Evolutionary conservation across 2,888 invertebrate genomes (phyloP).

Genomic region (Platerodrilus igneus): DNA sequence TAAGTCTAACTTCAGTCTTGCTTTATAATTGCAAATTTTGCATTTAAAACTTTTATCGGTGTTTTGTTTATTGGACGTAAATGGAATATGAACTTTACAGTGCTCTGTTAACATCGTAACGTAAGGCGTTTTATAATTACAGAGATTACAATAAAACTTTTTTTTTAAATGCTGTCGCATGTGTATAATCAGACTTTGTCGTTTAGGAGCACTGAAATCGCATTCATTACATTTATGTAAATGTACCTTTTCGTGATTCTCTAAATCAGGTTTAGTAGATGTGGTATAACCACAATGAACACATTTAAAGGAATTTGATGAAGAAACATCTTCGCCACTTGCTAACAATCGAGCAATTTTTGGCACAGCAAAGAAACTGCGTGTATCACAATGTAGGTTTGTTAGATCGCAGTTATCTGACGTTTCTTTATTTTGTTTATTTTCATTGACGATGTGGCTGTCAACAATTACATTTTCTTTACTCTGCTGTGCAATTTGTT

Average conservation of each 20-base stretch:
- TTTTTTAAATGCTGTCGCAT: conserved; percentile 12
- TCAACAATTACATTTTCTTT: too few species aligned
- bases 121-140: too few species aligned
- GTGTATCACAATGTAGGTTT: conserved; percentile 16
- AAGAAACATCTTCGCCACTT: not conserved
- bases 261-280: too few species aligned
- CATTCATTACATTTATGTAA: too few species aligned
- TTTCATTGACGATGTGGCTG: too few species aligned
- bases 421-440: too few species aligned
- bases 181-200: conserved; percentile 13
- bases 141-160: too few species aligned
- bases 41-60: not conserved
- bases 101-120: too few species aligned
- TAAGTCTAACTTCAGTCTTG: conserved; percentile 8
- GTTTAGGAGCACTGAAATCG: conserved; percentile 12
- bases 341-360: conserved; percentile 12
- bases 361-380: conserved; percentile 13
- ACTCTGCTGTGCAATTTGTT: conserved; percentile 13
- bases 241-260: too few species aligned
- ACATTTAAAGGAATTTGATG: not conserved
- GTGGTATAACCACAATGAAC: too few species aligned
- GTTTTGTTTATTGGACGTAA: too few species aligned
- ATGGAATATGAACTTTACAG: too few species aligned
- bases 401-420: conserved; percentile 12
- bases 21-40: conserved; percentile 5